phyloP scores from a whole-genome alignment of 2,888 invertebrate genomes.

The Spisula subtruncata region DNA sequence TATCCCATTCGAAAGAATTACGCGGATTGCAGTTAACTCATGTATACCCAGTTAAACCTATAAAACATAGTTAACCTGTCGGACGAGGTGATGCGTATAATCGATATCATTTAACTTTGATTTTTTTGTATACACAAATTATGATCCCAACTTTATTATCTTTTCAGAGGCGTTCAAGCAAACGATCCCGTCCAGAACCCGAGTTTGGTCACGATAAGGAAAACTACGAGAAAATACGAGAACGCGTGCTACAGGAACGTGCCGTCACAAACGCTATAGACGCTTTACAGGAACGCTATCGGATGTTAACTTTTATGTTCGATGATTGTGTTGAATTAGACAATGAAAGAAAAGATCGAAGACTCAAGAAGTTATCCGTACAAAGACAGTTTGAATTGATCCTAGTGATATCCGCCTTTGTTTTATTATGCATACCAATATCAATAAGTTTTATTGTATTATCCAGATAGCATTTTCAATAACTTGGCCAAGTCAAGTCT shows the following conservation, averaged over 20 bases:
- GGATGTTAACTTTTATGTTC: constrained; percentile 80
- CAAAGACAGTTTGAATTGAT: constrained; percentile 63
- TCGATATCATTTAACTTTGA: too few relatives aligned
- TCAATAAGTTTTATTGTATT: constrained; percentile 28
- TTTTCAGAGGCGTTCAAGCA: constrained; percentile 63
- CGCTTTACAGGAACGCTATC: constrained; percentile 78
- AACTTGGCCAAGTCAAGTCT: constrained; percentile 12
- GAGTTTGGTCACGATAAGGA: constrained; percentile 75
- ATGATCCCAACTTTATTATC: too few relatives aligned
- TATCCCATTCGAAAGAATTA: too few relatives aligned
- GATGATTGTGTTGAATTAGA: constrained; percentile 78
- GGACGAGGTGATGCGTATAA: too few relatives aligned
- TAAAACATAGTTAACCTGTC: too few relatives aligned
- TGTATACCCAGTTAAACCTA: too few relatives aligned
- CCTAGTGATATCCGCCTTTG: constrained; percentile 50
- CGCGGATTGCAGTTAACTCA: too few relatives aligned
- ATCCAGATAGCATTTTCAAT: constrained; percentile 34
- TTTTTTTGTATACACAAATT: too few relatives aligned
- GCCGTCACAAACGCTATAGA: constrained; percentile 76
- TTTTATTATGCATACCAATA: constrained; percentile 53
- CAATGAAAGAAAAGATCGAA: constrained; percentile 58
- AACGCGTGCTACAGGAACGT: constrained; percentile 75
- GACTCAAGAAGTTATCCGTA: constrained; percentile 49
- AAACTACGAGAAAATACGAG: constrained; percentile 74
- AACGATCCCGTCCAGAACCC: constrained; percentile 56